phyloP scores from a whole-genome alignment of 2,888 invertebrate species.

The Brachyptera putata region DNA sequence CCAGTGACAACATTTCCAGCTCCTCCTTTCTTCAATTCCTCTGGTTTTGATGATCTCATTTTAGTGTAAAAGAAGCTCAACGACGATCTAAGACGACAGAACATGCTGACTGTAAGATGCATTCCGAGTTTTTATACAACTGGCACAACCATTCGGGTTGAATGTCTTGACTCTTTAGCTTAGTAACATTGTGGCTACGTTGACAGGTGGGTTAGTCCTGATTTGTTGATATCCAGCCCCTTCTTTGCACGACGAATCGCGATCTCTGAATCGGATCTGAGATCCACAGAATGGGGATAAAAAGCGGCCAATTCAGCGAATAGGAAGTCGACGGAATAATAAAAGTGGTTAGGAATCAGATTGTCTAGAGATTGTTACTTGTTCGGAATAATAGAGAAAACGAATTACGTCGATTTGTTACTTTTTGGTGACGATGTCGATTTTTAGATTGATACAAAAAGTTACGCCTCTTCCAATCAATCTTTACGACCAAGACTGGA shows the following conservation, averaged over 20 bases:
- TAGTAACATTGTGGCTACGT: neutral
- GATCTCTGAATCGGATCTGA: neutral
- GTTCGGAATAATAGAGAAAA: conserved; percentile 14
- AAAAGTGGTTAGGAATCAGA: conserved; percentile 18
- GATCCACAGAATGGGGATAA: neutral
- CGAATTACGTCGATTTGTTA: neutral
- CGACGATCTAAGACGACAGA: neutral
- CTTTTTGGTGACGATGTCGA: conserved; percentile 22
- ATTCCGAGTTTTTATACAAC: neutral
- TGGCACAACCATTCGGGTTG: neutral
- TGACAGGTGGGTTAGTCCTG: conserved; percentile 15
- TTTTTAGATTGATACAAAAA: neutral
- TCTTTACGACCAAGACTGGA: too few species aligned
- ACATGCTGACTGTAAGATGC: conserved; percentile 2
- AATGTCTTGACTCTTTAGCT: neutral
- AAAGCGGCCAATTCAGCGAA: conserved; percentile 32
- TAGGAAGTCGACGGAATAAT: conserved; percentile 24
- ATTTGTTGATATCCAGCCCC: conserved; percentile 13
- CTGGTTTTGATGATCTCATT: neutral
- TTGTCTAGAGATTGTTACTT: neutral
- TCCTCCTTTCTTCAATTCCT: conserved; percentile 23
- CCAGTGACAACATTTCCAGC: conserved; percentile 21
- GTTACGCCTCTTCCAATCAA: neutral
- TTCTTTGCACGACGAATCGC: conserved; percentile 1
- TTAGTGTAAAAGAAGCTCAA: too few species aligned